These are phyloP conservation scores for Digitonthophagus gazella DNA, from an alignment of 2,888 invertebrate genomes.

Conservation along the genomic window DNA sequence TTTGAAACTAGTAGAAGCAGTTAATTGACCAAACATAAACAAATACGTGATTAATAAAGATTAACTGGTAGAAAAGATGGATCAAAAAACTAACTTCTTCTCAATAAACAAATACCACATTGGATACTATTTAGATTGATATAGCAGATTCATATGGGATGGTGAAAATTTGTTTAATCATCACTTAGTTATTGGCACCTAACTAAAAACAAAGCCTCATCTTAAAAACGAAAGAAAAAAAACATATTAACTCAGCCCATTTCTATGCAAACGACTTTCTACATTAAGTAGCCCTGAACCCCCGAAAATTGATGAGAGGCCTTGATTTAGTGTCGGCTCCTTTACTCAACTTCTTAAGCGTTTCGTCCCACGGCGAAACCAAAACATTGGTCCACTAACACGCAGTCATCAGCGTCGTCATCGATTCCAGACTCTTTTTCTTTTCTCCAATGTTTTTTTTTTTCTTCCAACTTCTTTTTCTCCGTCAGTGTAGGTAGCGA, in stretches of 20 bases:
- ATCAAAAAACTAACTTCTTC: too few species aligned
- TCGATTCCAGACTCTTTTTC: background rate
- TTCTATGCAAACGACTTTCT: slow-evolving; percentile 32
- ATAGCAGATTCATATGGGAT: background rate
- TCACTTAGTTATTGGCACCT: background rate
- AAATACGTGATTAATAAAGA: too few species aligned
- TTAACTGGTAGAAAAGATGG: too few species aligned
- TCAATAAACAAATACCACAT: too few species aligned
- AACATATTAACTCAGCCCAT: slow-evolving; percentile 22
- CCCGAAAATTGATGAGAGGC: slow-evolving; percentile 29
- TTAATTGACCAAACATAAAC: too few species aligned
- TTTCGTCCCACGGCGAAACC: too few species aligned
- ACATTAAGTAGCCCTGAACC: slow-evolving; percentile 7
- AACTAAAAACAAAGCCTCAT: background rate
- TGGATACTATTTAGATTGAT: too few species aligned
- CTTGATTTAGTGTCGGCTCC: slow-evolving; percentile 29
- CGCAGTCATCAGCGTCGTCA: too few species aligned
- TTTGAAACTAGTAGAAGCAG: too few species aligned
- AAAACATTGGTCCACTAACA: slow-evolving; percentile 27
- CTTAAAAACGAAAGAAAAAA: background rate
- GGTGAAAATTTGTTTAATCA: background rate
- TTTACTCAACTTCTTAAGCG: slow-evolving; percentile 27
- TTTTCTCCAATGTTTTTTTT: slow-evolving; percentile 10
- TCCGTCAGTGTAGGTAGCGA: too few species aligned
- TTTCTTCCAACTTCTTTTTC: too few species aligned